A percentile compares a stretch with the other conserved stretches of the same genome.
Conservation (phyloP, 2,888 invertebrate genomes). For the Mycalesis mineus region DNA sequence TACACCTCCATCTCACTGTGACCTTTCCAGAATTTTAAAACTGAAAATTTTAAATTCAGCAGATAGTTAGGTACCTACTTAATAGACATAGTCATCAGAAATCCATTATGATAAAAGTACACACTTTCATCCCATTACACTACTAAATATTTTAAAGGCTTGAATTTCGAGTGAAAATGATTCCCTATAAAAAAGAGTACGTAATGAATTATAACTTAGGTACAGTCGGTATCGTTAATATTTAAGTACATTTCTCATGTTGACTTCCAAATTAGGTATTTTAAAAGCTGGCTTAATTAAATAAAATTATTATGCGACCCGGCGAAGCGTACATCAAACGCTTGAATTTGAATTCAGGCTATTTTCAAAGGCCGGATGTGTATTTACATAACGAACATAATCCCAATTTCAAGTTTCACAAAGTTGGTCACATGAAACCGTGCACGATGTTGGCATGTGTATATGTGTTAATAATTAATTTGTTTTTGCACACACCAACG, state of each 20-base stretch:
- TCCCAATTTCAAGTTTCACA: constrained; percentile 20
- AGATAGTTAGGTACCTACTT: neutral
- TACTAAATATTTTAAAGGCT: too few species aligned
- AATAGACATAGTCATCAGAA: neutral
- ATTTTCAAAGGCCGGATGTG: constrained; percentile 8
- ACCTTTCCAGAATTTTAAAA: neutral
- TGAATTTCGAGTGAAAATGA: too few species aligned
- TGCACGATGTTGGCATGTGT: constrained; percentile 10
- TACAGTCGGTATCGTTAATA: too few species aligned
- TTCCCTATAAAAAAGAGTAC: too few species aligned
- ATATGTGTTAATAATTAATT: constrained; percentile 48
- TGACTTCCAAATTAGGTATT: neutral
- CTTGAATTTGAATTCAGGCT: constrained; percentile 7
- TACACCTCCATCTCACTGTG: neutral
- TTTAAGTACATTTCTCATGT: neutral
- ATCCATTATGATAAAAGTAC: neutral
- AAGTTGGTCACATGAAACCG: constrained; percentile 21
- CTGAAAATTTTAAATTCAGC: neutral
- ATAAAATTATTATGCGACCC: constrained; percentile 5
- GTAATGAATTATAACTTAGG: too few species aligned
- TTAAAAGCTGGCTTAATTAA: neutral
- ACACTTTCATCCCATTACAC: neutral
- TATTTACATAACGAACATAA: constrained; percentile 17
- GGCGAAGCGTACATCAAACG: neutral
- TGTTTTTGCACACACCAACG: constrained; percentile 54